Evolutionary conservation across 2,113 vertebrate species (phyloP).

Genomic region (Centrocercus urophasianus): DNA sequence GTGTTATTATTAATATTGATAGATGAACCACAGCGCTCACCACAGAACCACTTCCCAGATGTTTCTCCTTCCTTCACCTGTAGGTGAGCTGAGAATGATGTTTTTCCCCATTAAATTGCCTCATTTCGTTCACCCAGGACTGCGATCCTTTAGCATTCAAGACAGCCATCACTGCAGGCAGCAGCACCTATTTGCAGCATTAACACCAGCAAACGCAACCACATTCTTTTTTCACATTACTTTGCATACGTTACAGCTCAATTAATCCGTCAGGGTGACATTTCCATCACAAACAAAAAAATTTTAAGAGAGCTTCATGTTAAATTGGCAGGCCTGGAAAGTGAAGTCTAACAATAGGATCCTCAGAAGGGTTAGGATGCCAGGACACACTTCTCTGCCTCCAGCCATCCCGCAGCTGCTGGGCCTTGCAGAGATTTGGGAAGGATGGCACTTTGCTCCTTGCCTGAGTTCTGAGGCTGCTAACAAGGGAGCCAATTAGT

Average conservation of each 20-base stretch:
- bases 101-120: neutral
- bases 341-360: accelerated
- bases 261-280: neutral
- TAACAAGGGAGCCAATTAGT: conserved; percentile 52
- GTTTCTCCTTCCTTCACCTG: neutral
- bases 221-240: neutral
- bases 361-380: neutral
- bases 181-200: neutral
- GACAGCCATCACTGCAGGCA: conserved; percentile 21
- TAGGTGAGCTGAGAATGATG: neutral
- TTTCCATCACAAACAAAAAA: neutral
- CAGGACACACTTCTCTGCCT: neutral
- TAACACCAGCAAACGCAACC: neutral
- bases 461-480: neutral
- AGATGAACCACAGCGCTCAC: neutral
- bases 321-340: neutral
- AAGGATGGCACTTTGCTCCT: neutral
- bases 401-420: neutral
- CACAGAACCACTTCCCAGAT: conserved; percentile 54
- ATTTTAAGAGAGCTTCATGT: neutral
- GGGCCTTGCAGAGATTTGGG: neutral
- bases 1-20: conserved; percentile 50
- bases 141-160: neutral
- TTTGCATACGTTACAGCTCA: conserved; percentile 4
- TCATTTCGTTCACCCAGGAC: neutral